Percentiles rank a stretch among this genome's conserved stretches.
Conservation (phyloP, 2,888 invertebrate species). For the Cryptus viduatorius region DNA sequence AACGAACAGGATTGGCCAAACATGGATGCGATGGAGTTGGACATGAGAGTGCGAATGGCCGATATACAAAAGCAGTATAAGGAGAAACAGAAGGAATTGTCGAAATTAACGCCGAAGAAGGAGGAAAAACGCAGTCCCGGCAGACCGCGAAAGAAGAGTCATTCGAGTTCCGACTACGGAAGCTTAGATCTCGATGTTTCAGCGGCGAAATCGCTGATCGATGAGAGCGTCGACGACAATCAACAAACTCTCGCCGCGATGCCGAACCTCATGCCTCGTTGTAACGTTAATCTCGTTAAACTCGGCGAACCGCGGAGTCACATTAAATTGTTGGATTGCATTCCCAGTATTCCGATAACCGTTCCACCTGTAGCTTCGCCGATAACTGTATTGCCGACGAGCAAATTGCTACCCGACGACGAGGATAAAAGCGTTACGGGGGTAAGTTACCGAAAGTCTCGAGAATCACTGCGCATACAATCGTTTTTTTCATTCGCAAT, state of each 20-base stretch:
- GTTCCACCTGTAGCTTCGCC: conserved; percentile 77
- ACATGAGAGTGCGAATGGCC: conserved; percentile 93
- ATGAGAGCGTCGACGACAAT: conserved; percentile 58
- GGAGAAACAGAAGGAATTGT: conserved; percentile 94
- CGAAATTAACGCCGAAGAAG: conserved; percentile 88
- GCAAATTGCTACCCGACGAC: conserved; percentile 73
- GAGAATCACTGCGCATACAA: neutral
- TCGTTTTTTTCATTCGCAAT: neutral
- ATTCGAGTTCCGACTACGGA: conserved; percentile 72
- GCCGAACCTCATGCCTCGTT: conserved; percentile 76
- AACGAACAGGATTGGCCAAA: conserved; percentile 83
- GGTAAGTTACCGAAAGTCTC: conserved; percentile 43
- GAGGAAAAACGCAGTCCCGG: conserved; percentile 86
- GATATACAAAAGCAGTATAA: conserved; percentile 93
- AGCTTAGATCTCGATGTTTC: conserved; percentile 68
- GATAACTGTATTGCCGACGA: conserved; percentile 73
- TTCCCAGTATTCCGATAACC: conserved; percentile 80
- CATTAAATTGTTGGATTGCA: conserved; percentile 81
- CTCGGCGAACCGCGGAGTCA: conserved; percentile 81
- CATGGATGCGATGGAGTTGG: conserved; percentile 91
- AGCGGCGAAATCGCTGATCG: conserved; percentile 72
- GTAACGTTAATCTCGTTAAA: conserved; percentile 82
- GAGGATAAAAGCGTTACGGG: conserved; percentile 76
- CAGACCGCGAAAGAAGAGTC: conserved; percentile 85
- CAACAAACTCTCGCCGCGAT: conserved; percentile 66